These are phyloP conservation scores for Pluvialis apricaria DNA, from an alignment of 2,113 vertebrate genomes.

Conservation along the genomic window DNA sequence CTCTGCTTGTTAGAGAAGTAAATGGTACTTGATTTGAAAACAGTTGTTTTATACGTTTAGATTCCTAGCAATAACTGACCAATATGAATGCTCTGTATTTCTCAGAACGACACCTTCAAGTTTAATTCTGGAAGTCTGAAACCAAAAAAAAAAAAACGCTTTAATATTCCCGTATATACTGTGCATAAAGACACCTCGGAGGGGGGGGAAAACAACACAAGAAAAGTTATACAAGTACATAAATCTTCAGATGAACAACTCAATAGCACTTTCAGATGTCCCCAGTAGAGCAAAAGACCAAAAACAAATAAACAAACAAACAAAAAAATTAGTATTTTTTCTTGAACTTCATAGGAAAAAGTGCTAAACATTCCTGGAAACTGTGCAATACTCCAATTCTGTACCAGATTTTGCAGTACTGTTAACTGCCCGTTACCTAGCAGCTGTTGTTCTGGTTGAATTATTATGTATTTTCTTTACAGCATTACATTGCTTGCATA, in stretches of 20 bases:
- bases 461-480: neutral
- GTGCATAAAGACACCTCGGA: neutral
- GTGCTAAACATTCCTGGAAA: neutral
- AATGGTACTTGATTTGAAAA: neutral
- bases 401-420: neutral
- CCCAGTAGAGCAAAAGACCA: accelerated
- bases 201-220: neutral
- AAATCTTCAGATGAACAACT: neutral
- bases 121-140: neutral
- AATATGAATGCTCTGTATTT: neutral
- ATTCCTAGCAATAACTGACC: neutral
- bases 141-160: neutral
- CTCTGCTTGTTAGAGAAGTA: neutral
- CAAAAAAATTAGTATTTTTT: neutral
- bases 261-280: neutral
- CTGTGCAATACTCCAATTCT: neutral
- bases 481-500: neutral
- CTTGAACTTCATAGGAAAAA: neutral
- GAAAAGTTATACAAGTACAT: neutral
- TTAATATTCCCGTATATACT: neutral
- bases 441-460: neutral
- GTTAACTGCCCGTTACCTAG: neutral
- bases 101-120: neutral
- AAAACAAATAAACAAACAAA: neutral
- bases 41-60: neutral